phyloP scores from a whole-genome alignment of 2,888 invertebrate genomes.

The Dryococelus australis region DNA sequence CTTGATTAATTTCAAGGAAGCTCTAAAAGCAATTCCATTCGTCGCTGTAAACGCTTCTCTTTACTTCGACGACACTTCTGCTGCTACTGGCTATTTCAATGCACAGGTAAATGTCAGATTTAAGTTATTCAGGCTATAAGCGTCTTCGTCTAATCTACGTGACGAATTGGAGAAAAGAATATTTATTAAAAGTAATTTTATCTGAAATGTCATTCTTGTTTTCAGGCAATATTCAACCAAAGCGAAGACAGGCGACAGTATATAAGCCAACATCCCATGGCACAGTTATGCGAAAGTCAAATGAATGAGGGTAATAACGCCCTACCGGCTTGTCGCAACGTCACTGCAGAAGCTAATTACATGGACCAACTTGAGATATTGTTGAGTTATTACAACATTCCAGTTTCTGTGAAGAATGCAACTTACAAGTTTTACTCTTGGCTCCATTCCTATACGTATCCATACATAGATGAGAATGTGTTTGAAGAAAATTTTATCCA shows the following conservation, averaged over 20 bases:
- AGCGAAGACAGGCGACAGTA: slow-evolving; percentile 62
- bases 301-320: slow-evolving; percentile 65
- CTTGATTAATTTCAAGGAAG: slow-evolving; percentile 12
- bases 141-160: not conserved
- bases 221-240: not conserved
- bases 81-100: not conserved
- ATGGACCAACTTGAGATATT: slow-evolving; percentile 63
- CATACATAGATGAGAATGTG: slow-evolving; percentile 62
- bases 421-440: slow-evolving; percentile 61
- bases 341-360: slow-evolving; percentile 63
- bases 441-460: slow-evolving; percentile 60
- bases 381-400: slow-evolving; percentile 63
- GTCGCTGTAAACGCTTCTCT: not conserved
- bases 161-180: too few species aligned
- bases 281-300: slow-evolving; percentile 62
- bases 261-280: slow-evolving; percentile 59
- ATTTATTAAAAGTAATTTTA: too few species aligned
- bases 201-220: not conserved
- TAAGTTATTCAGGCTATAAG: not conserved
- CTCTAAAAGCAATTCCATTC: not conserved
- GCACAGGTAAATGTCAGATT: not conserved
- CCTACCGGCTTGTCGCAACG: slow-evolving; percentile 65
- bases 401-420: slow-evolving; percentile 58
- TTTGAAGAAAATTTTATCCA: slow-evolving; percentile 56
- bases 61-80: not conserved